These are phyloP conservation scores for Copsychus sechellarum DNA, from an alignment of 2,113 vertebrate genomes.

Conservation along the genomic window DNA sequence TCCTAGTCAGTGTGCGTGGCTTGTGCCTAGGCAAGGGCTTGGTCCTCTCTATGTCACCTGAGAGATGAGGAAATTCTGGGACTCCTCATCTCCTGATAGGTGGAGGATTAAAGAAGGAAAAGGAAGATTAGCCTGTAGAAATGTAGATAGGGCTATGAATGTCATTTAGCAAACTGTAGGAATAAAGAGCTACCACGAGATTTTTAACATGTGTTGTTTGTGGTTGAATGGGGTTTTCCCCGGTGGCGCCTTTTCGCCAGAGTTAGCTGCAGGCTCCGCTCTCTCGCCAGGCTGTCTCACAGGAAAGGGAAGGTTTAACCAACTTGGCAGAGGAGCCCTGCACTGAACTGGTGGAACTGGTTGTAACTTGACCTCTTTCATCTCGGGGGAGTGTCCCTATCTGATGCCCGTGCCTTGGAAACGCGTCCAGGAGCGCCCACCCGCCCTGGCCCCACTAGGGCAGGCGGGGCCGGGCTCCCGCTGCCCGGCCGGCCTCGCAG, in stretches of 20 bases:
- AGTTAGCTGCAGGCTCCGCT: not conserved
- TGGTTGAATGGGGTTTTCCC: not conserved
- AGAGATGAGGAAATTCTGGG: not conserved
- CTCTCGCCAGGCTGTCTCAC: not conserved
- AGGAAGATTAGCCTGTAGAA: not conserved
- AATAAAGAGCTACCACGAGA: not conserved
- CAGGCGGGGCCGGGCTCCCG: not conserved
- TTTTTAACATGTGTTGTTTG: not conserved
- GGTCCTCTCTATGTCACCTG: not conserved
- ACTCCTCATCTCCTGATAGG: not conserved
- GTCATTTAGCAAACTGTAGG: not conserved
- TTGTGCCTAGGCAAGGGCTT: not conserved
- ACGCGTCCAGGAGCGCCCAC: not conserved
- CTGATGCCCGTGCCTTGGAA: conserved; percentile 60
- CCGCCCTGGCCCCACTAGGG: not conserved
- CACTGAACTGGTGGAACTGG: conserved; percentile 74
- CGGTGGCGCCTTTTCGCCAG: not conserved
- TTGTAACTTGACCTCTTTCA: conserved; percentile 77
- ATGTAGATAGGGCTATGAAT: not conserved
- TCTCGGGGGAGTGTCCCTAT: conserved; percentile 50
- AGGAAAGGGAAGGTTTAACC: not conserved
- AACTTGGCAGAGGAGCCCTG: not conserved
- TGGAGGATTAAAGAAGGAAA: not conserved
- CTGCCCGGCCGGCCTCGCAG: not conserved
- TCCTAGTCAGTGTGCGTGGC: not conserved